Percentiles rank a stretch among this genome's conserved stretches.
Conservation (phyloP, 2,888 invertebrate genomes). For the Spodoptera littoralis region DNA sequence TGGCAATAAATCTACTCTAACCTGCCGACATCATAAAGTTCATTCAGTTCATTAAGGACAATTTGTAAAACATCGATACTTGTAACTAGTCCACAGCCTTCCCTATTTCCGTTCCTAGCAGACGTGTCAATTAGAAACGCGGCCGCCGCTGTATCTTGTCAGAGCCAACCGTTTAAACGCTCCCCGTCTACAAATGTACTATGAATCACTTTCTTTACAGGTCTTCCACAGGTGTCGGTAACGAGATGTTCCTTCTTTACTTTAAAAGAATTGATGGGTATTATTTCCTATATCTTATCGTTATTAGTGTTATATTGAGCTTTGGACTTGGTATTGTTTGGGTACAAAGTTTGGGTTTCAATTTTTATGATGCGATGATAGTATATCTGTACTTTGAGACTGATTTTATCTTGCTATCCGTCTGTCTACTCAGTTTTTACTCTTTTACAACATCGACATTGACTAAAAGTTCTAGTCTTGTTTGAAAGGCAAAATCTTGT, state of each 20-base stretch:
- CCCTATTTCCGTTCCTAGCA: constrained; percentile 63
- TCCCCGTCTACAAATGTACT: constrained; percentile 10
- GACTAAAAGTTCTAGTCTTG: too few species aligned
- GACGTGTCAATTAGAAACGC: constrained; percentile 78
- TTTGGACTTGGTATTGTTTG: too few species aligned
- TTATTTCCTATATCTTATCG: too few species aligned
- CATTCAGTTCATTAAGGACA: background rate
- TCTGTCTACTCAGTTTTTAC: too few species aligned
- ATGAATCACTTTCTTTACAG: constrained; percentile 25
- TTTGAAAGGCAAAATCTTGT: too few species aligned
- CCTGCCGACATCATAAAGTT: background rate
- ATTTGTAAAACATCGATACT: constrained; percentile 33
- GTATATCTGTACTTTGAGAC: too few species aligned
- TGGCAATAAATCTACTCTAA: too few species aligned
- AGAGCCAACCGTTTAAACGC: constrained; percentile 63
- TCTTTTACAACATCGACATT: too few species aligned
- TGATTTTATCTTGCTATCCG: too few species aligned
- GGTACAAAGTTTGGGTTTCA: too few species aligned
- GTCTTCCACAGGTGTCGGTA: constrained; percentile 33
- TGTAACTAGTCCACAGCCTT: constrained; percentile 16
- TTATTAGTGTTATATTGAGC: too few species aligned
- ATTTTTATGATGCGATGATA: too few species aligned
- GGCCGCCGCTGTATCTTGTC: constrained; percentile 65
- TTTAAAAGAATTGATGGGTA: background rate
- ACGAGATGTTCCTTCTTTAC: constrained; percentile 15